Conservation (phyloP, 1,140 invertebrate genomes). For the Aricia agestis region DNA sequence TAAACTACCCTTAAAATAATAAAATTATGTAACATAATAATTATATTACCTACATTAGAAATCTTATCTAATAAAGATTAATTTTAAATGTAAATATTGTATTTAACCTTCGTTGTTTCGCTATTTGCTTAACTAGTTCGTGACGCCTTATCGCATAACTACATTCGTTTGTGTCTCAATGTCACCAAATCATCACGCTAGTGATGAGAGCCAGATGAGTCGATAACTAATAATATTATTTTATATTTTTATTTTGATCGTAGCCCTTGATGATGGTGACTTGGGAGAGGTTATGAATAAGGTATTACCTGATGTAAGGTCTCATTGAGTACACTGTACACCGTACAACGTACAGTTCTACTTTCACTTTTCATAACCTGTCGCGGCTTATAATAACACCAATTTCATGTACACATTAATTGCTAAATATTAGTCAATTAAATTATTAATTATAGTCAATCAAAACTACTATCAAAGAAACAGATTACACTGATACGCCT, state of each 20-base stretch:
- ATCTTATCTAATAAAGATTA: neutral
- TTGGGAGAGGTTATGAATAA: too few species aligned
- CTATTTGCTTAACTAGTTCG: neutral
- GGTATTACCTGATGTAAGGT: too few species aligned
- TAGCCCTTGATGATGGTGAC: neutral
- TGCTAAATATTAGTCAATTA: too few species aligned
- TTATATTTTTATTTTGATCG: neutral
- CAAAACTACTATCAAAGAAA: too few species aligned
- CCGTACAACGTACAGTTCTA: too few species aligned
- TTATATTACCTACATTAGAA: neutral
- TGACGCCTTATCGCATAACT: neutral
- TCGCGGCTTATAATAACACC: too few species aligned
- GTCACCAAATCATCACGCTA: neutral
- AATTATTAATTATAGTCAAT: too few species aligned
- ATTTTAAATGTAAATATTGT: too few species aligned
- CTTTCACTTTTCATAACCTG: too few species aligned
- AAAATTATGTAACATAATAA: neutral
- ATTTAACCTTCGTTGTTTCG: neutral
- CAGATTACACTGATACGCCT: too few species aligned
- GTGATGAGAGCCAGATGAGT: neutral
- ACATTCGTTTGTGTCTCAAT: constrained; percentile 3
- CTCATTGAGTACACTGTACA: too few species aligned
- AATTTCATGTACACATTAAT: too few species aligned
- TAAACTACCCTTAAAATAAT: neutral
- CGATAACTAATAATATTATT: neutral